Evolutionary conservation across 1,140 invertebrate genomes (phyloP), one percentile per base, ranked within the genome.

Genomic region (Drosophila asahinai): DNA sequence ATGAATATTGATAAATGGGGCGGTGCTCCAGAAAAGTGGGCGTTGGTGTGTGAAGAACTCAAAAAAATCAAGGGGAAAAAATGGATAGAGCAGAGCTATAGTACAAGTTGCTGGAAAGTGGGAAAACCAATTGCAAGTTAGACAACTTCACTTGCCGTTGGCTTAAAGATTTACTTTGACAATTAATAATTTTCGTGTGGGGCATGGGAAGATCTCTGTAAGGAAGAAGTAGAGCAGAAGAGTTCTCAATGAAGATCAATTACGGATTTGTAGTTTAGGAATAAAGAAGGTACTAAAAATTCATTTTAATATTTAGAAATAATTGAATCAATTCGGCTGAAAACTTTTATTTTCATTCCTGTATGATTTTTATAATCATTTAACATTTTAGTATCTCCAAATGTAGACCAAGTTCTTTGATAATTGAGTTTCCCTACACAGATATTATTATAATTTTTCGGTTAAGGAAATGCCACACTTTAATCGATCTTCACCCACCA

Each of bases 1-100:
- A 91, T 91, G 86, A 91, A 91, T 91, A 91, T 91, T 91, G 86
- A 91, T 91, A 91, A 91, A 91, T 91, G 86, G 86, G 86, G 86
- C 86, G 86, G 81, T 86, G 81, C 76, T 78, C 75, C 75, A 78
- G 74, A 78, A 77, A 78, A 81, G 77, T 83, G 83, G 86, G 86
- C 86, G 86, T 91, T 68, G 59, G 51, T 78, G 75, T 77, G 75
- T 78, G 74, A 78, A 72, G 72, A 75, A 70, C 74, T 77, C 55
- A 51, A 59, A 61, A 77, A 60, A 52, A 65, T 45, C 15, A 27
- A 12, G 22, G 1, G 40, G 5, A 47, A 40, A 15, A 17, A 25
- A 77, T 7, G 14, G 36, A 45, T 40, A 17, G 38, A 17, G n/a
- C 25, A 15, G 11, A 6, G 14, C 25, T n/a, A 15, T 14, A 12